Base-by-base conservation (phyloP, 2,797 vertebrate species). In the Octomys mimax region DNA sequence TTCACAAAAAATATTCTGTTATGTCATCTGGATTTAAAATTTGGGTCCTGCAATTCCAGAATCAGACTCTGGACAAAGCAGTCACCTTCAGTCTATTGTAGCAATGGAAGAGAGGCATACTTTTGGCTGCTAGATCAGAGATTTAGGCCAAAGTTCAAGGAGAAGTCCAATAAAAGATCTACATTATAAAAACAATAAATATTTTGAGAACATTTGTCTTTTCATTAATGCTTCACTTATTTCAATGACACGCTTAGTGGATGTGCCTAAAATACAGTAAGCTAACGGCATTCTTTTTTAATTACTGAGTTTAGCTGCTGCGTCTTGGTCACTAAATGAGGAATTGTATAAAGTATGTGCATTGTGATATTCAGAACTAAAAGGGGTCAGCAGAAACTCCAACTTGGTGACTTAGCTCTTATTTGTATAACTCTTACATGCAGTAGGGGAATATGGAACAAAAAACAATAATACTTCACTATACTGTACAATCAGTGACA, bases 1-100 rank as follows among this genome's bases (percentile, higher is more conserved):
- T 88, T 39, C 59, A 26, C 2, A 87, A 49, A 66, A 4, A 31
- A 70, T 18, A 57, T 28, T 80, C 16, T 79, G 21, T 13, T 79
- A 79, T 59, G 19, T 54, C 21, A 39, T 75, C 36, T 84, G 1
- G 39, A n/a, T n/a, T 85, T 95, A 79, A 87, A 95, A 86, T 75
- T 22, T 2, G 64, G 10, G 24, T 8, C 61, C 1, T 88, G 7
- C 1, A 78, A 62, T 79, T 92, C 13, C 4, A 24, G 59, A 5
- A 75, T n/a, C 70, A 78, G 75, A 61, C 59, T 79, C 62, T 78
- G 18, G 26, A 33, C n/a, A 1, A 71, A 52, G 26, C 22, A 22
- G 0, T 59, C 8, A 42, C 59, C 87, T 14, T 77, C 0, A 31
- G 4, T 94, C 2, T n/a, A 7, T 39, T 77, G 19, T 24, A 26